Evolutionary conservation across 2,797 vertebrate species (phyloP).

Genomic region (Artibeus jamaicensis): DNA sequence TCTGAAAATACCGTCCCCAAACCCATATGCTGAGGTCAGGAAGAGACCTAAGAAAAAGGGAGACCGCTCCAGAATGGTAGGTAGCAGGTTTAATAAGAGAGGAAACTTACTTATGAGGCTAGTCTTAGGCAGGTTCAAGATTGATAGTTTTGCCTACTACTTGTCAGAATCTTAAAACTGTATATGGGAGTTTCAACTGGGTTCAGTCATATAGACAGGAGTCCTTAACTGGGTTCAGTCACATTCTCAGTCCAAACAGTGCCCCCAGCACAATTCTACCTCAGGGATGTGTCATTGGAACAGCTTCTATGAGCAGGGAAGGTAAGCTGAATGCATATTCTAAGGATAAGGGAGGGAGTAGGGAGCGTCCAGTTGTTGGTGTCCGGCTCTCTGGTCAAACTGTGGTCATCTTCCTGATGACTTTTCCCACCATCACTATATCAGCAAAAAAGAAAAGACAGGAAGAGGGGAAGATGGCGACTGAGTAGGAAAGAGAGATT

Average conservation of each 20-base stretch:
- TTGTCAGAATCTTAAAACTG: background rate
- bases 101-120: background rate
- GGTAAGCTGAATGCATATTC: background rate
- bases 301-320: background rate
- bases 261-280: no score
- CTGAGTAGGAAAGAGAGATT: no score
- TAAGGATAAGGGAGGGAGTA: background rate
- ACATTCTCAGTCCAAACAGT: background rate
- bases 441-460: background rate
- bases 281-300: background rate
- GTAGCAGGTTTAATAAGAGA: background rate
- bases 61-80: background rate
- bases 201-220: background rate
- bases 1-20: background rate
- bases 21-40: background rate
- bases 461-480: no score
- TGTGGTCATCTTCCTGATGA: background rate
- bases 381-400: background rate
- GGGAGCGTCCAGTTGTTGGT: background rate
- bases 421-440: background rate
- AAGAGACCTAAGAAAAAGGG: background rate
- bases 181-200: background rate
- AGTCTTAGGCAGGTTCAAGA: background rate
- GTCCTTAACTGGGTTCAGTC: background rate
- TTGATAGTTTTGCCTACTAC: background rate